These are phyloP conservation scores for Pimephales promelas DNA, from an alignment of 2,113 vertebrate genomes.

Conservation along the genomic window DNA sequence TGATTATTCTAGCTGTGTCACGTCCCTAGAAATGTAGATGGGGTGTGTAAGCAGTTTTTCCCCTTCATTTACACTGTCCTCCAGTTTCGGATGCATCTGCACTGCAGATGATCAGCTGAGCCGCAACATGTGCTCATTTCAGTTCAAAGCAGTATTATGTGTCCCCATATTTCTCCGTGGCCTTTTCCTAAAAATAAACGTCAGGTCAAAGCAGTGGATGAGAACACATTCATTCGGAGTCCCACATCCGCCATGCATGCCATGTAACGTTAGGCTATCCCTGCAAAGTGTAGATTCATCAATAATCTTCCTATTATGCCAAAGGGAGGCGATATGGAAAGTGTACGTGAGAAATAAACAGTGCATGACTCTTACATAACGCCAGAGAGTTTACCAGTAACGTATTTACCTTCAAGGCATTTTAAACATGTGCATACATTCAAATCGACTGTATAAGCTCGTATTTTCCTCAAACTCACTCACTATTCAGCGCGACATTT, in stretches of 20 bases:
- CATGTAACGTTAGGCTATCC: background rate
- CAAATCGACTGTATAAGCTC: background rate
- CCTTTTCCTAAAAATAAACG: slow-evolving; percentile 33
- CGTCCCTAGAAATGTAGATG: background rate
- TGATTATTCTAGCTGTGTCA: background rate
- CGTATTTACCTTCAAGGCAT: background rate
- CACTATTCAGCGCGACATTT: background rate
- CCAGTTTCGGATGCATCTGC: slow-evolving; percentile 34
- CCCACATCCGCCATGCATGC: background rate
- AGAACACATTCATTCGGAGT: background rate
- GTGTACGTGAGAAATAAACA: slow-evolving; percentile 21
- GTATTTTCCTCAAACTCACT: background rate
- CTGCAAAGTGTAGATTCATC: background rate
- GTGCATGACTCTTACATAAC: background rate
- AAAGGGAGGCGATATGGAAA: slow-evolving; percentile 14
- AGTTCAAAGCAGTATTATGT: slow-evolving; percentile 28
- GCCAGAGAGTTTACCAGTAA: background rate
- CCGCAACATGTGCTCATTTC: slow-evolving; percentile 48
- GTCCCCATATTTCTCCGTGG: slow-evolving; percentile 11
- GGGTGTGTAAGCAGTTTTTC: background rate
- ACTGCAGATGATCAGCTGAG: slow-evolving; percentile 47
- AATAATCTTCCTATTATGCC: background rate
- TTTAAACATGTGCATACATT: background rate
- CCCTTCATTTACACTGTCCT: background rate
- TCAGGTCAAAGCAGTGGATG: slow-evolving; percentile 23